phyloP scores from a whole-genome alignment of 1,140 invertebrate species.

The Ephestia elutella region DNA sequence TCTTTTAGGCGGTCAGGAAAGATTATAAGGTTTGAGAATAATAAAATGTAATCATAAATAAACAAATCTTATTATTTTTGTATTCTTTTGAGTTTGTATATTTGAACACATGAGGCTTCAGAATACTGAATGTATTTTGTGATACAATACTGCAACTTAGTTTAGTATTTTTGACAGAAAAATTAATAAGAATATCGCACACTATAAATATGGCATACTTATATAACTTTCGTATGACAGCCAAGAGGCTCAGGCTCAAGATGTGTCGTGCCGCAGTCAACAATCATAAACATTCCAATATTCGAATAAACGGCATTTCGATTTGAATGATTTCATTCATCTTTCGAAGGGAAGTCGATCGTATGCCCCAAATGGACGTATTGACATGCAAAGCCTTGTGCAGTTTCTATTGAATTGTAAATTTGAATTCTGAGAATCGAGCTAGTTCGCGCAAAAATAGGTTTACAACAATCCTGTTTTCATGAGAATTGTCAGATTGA shows the following conservation, averaged over 20 bases:
- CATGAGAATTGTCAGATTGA: background rate
- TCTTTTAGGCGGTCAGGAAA: too few species aligned
- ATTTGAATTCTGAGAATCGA: conserved; percentile 47
- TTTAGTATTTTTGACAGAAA: too few species aligned
- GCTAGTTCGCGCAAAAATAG: conserved; percentile 34
- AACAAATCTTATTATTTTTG: too few species aligned
- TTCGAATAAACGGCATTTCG: conserved; percentile 35
- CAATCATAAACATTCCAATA: background rate
- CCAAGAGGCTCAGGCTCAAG: background rate
- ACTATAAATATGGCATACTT: too few species aligned
- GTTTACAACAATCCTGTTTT: background rate
- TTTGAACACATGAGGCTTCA: too few species aligned
- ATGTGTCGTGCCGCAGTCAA: background rate
- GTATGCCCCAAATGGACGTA: conserved; percentile 63
- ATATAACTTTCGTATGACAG: background rate
- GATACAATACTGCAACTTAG: too few species aligned
- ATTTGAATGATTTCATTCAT: conserved; percentile 64
- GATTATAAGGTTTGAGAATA: too few species aligned
- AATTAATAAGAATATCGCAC: too few species aligned
- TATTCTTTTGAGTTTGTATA: too few species aligned
- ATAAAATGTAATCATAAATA: too few species aligned
- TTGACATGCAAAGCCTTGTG: conserved; percentile 69
- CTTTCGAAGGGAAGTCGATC: conserved; percentile 63
- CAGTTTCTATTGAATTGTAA: conserved; percentile 70
- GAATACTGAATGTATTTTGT: too few species aligned